Evolutionary conservation across 2,797 vertebrate species (phyloP).

Genomic region (Sebastes diaconus): DNA sequence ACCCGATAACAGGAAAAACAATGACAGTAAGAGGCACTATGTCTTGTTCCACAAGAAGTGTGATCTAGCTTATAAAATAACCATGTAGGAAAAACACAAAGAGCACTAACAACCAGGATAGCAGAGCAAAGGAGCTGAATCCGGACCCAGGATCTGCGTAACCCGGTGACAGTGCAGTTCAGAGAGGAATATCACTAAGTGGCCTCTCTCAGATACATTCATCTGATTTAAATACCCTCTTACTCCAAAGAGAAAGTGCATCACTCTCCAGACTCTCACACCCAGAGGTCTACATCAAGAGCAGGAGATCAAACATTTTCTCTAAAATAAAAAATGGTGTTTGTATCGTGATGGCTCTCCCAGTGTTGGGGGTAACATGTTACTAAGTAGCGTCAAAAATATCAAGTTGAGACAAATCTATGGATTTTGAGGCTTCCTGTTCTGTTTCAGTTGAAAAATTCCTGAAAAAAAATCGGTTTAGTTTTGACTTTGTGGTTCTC

Average conservation of each 20-base stretch:
- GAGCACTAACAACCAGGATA: not conserved
- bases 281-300: fast-evolving
- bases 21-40: not conserved
- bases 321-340: not conserved
- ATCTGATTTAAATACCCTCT: not conserved
- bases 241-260: no score
- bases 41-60: not conserved
- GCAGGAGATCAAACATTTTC: not conserved
- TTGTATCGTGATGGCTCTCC: not conserved
- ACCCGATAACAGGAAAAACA: not conserved
- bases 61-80: not conserved
- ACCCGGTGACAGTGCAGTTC: fast-evolving
- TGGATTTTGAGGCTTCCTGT: not conserved
- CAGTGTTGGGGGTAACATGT: no score
- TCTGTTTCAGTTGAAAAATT: not conserved
- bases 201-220: not conserved
- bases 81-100: not conserved
- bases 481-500: constrained; percentile 20
- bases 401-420: not conserved
- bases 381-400: not conserved
- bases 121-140: not conserved
- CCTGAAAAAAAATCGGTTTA: not conserved
- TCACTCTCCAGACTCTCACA: not conserved
- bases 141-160: not conserved
- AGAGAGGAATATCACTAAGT: not conserved